Evolutionary conservation across 2,113 vertebrate species (phyloP).

Genomic region (Hippocampus mohnikei): DNA sequence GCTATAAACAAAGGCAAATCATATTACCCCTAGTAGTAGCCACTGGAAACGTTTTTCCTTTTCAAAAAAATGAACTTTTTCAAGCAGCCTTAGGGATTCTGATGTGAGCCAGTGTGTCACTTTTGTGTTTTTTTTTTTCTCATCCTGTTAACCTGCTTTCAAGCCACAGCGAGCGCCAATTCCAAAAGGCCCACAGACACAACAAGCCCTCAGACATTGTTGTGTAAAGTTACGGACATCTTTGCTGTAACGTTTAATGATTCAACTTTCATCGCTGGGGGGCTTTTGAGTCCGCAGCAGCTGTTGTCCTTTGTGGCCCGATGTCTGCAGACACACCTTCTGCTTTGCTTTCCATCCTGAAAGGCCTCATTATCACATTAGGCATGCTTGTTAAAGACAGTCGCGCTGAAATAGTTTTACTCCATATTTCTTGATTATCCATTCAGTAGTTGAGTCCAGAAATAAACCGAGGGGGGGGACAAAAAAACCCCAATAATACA

Average conservation of each 20-base stretch:
- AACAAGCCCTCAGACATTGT: conserved; percentile 2
- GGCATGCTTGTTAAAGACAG: too few relatives aligned
- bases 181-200: conserved; percentile 27
- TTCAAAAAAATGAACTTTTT: neutral
- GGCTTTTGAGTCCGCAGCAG: conserved; percentile 54
- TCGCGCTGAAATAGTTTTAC: too few relatives aligned
- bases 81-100: neutral
- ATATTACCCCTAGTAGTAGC: too few relatives aligned
- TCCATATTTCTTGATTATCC: too few relatives aligned
- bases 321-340: conserved; percentile 30
- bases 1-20: too few relatives aligned
- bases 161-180: conserved; percentile 14
- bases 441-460: too few relatives aligned
- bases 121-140: conserved; percentile 28
- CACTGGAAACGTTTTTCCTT: neutral
- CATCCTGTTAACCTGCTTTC: conserved; percentile 32
- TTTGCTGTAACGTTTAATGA: conserved; percentile 46
- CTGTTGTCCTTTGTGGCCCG: conserved; percentile 63
- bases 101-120: neutral
- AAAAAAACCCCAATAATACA: too few relatives aligned
- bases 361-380: too few relatives aligned
- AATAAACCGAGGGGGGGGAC: too few relatives aligned
- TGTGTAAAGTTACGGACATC: conserved; percentile 33
- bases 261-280: conserved; percentile 36
- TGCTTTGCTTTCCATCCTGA: too few relatives aligned